Conservation (phyloP, 37 sponge, comb jelly and placozoan genomes). For the Eunapius fragilis region DNA sequence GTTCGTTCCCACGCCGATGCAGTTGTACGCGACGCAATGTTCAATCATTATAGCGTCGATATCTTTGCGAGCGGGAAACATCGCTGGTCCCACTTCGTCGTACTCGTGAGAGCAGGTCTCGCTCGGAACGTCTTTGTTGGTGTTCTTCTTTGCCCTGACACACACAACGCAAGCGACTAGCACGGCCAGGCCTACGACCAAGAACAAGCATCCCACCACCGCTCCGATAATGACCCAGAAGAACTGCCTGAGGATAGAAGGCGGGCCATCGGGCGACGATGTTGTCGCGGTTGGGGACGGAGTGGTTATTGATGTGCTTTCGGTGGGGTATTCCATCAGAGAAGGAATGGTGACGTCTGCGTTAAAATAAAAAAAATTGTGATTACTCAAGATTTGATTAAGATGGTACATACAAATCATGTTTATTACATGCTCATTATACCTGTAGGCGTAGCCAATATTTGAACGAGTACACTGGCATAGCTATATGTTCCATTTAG, state of each 20-base stretch:
- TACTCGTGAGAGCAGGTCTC: background rate
- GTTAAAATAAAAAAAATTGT: background rate
- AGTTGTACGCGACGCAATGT: background rate
- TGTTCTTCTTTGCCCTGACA: background rate
- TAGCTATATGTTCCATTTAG: background rate
- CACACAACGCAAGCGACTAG: background rate
- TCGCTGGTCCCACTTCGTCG: background rate
- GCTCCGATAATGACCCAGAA: background rate
- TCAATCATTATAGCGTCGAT: background rate
- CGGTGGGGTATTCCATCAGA: background rate
- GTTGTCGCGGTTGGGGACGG: background rate
- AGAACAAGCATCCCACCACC: background rate
- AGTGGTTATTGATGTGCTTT: background rate
- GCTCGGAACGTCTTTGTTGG: too few relatives aligned
- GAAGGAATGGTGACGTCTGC: background rate
- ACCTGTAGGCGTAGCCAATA: slow-evolving; percentile 2
- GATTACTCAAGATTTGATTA: too few relatives aligned
- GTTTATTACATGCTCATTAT: too few relatives aligned
- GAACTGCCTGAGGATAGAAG: background rate
- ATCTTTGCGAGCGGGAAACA: background rate
- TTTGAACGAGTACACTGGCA: slow-evolving; percentile 24
- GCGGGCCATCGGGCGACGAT: background rate
- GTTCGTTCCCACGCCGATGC: background rate
- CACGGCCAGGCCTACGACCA: background rate
- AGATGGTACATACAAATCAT: too few relatives aligned